A percentile compares a stretch with the other conserved stretches of the same genome.
These are phyloP conservation scores for Oxytorus armatus DNA, from an alignment of 2,888 invertebrate species.

Conservation along the genomic window DNA sequence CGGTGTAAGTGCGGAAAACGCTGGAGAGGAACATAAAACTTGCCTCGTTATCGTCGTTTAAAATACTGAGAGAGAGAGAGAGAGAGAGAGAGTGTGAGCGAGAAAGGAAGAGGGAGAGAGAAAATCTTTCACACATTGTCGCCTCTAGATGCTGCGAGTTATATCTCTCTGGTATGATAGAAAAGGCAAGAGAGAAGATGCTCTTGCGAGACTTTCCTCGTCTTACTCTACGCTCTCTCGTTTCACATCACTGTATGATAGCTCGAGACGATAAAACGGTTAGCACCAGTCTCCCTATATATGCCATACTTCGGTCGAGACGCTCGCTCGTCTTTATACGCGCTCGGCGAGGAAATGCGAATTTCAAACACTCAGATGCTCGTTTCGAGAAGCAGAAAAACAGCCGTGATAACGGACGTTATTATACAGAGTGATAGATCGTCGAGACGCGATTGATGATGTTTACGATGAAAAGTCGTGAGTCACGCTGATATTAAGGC, in stretches of 20 bases:
- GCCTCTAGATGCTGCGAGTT: conserved; percentile 22
- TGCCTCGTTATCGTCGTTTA: conserved; percentile 57
- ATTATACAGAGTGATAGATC: neutral
- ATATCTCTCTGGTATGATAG: conserved; percentile 3
- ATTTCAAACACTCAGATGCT: conserved; percentile 55
- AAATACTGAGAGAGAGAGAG: conserved; percentile 10
- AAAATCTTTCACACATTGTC: conserved; percentile 53
- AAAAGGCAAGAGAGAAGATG: neutral
- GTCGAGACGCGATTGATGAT: neutral
- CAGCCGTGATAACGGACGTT: neutral
- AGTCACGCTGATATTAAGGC: neutral
- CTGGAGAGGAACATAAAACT: conserved; percentile 44
- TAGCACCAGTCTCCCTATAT: conserved; percentile 20
- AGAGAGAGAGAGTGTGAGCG: no score
- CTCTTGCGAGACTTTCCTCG: neutral
- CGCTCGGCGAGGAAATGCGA: conserved; percentile 37
- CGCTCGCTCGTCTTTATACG: conserved; percentile 14
- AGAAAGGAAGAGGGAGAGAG: no score
- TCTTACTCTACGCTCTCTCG: conserved; percentile 18
- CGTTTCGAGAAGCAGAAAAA: conserved; percentile 7
- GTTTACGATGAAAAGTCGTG: conserved; percentile 14
- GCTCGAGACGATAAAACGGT: conserved; percentile 55
- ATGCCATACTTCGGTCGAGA: neutral
- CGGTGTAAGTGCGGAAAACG: neutral
- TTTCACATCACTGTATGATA: conserved; percentile 55